Percentiles rank a stretch among this genome's conserved stretches.
phyloP scores from a whole-genome alignment of 1,140 invertebrate genomes.

The Steinernema khuongi region DNA sequence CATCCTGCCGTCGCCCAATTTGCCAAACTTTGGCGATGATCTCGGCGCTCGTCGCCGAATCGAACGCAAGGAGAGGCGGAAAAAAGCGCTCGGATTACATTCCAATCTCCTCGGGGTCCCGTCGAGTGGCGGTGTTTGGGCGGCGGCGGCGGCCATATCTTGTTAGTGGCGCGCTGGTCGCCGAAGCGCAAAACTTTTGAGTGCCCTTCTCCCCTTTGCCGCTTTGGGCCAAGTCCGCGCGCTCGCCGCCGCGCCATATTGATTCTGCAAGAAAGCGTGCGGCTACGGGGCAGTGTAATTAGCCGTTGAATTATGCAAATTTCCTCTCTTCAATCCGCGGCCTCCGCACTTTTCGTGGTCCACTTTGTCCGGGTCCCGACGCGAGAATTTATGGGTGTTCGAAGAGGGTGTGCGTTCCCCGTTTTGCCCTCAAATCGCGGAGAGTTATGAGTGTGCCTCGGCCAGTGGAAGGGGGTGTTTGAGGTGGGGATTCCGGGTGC shows the following conservation, averaged over 20 bases:
- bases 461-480: no score
- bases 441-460: no score
- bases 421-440: no score
- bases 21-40: neutral
- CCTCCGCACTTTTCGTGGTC: neutral
- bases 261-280: neutral
- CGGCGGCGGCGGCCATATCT: neutral
- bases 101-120: neutral
- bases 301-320: conserved; percentile 15
- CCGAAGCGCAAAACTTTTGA: conserved; percentile 12
- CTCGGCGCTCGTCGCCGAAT: neutral
- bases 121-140: neutral
- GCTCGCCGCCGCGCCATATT: neutral
- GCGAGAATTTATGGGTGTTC: neutral
- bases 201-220: neutral
- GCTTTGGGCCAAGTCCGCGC: neutral
- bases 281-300: neutral
- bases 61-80: neutral
- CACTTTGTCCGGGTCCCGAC: neutral
- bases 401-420: no score
- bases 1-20: neutral
- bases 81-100: conserved; percentile 15
- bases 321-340: neutral
- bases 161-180: conserved; percentile 2
- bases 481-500: no score